These are phyloP conservation scores for Fulica atra DNA, from an alignment of 2,113 vertebrate genomes.

Conservation along the genomic window DNA sequence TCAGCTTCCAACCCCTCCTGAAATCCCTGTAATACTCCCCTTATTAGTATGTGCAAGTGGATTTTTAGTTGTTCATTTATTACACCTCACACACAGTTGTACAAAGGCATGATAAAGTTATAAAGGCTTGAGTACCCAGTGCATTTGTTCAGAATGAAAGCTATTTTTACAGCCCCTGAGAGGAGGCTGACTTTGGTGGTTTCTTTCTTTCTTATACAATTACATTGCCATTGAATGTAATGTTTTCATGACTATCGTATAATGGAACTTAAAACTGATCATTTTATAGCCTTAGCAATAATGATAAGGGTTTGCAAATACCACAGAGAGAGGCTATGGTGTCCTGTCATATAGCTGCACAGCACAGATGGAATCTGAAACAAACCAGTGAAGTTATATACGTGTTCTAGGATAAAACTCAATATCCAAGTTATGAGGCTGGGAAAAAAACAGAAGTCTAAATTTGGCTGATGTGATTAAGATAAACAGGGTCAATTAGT, in stretches of 20 bases:
- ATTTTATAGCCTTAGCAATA: conserved; percentile 23
- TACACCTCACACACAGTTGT: background rate
- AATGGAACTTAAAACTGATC: conserved; percentile 26
- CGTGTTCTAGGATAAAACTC: conserved; percentile 11
- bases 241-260: conserved; percentile 7
- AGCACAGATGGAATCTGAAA: background rate
- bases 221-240: background rate
- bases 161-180: background rate
- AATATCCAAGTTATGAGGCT: background rate
- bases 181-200: background rate
- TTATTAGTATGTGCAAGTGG: background rate
- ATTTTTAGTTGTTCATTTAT: background rate
- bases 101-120: background rate
- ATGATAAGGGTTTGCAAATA: conserved; percentile 15
- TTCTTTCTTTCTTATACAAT: background rate
- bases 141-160: background rate
- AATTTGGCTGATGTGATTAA: conserved; percentile 34
- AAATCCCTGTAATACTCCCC: background rate
- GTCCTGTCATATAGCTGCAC: background rate
- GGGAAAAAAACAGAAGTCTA: background rate
- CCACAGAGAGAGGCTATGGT: background rate
- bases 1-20: background rate
- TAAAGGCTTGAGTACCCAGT: background rate
- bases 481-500: conserved; percentile 34
- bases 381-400: background rate